Evolutionary conservation across 1,140 invertebrate genomes (phyloP).

Genomic region (Drosophila sechellia): DNA sequence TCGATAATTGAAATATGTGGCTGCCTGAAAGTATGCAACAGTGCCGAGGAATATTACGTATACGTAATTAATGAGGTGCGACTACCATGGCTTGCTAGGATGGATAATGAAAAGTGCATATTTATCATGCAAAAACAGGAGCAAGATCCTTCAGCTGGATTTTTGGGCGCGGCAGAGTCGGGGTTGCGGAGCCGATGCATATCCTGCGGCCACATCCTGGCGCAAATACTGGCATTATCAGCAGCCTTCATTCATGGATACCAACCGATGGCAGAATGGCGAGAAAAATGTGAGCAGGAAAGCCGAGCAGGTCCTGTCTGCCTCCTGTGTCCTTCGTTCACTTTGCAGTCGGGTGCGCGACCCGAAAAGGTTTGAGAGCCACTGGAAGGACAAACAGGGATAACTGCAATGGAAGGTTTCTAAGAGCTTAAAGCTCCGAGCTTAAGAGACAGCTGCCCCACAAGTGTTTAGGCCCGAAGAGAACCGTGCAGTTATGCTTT

Average conservation of each 20-base stretch:
- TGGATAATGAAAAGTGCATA: slow-evolving; percentile 52
- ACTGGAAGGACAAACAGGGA: slow-evolving; percentile 73
- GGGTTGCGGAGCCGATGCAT: background rate
- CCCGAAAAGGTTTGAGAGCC: slow-evolving; percentile 63
- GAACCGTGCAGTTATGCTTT: slow-evolving; percentile 8
- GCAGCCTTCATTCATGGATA: slow-evolving; percentile 76
- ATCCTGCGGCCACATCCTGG: slow-evolving; percentile 36
- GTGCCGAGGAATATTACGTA: background rate
- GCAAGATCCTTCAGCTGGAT: slow-evolving; percentile 45
- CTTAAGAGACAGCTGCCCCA: slow-evolving; percentile 41
- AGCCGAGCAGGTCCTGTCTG: slow-evolving; percentile 37
- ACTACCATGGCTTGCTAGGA: background rate
- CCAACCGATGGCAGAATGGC: slow-evolving; percentile 42
- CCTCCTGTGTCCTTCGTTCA: slow-evolving; percentile 52
- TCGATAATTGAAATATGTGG: slow-evolving; percentile 4
- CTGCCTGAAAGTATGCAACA: slow-evolving; percentile 39
- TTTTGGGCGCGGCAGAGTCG: slow-evolving; percentile 7
- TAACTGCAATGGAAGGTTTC: slow-evolving; percentile 71
- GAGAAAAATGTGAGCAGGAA: slow-evolving; percentile 7
- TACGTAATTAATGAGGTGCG: slow-evolving; percentile 11
- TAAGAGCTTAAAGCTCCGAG: slow-evolving; percentile 58
- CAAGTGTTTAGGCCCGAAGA: slow-evolving; percentile 61
- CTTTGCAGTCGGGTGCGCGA: slow-evolving; percentile 42
- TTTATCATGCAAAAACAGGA: slow-evolving; percentile 24
- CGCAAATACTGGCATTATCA: slow-evolving; percentile 60